Evolutionary conservation across 2,113 vertebrate species (phyloP), one percentile per base, ranked within the genome.

Genomic region (Hiodon tergisus): DNA sequence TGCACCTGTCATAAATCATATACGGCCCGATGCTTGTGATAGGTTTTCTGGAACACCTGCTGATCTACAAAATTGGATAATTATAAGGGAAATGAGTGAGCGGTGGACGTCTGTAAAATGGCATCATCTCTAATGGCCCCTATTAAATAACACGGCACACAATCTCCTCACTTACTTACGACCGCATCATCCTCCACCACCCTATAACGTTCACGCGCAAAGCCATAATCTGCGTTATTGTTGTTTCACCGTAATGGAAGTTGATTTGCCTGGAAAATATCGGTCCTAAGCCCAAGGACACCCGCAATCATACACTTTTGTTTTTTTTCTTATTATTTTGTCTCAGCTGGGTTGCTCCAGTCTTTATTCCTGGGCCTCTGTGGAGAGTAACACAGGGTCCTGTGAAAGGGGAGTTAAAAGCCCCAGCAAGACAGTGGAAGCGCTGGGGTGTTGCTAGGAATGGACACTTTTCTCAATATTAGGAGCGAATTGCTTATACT

Each of bases 211-310:
- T 80, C 67, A 58, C 79, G 78, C 79, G 76, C 74, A 77, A 69
- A 63, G 58, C 76, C 62, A 61, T 77, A 73, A 65, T 69, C 76
- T 52, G 69, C 57, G 75, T 71, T 69, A 16, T 76, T 78, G 77
- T 82, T 85, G 78, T 82, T 84, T 31, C 48, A 78, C 75, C 68
- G 72, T 81, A 84, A 86, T 84, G 67, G 76, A 78, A 86, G 71
- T 81, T 76, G 81, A 79, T 84, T 83, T 77, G 81, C 79, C 78
- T 67, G 81, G 85, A 58, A 65, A 74, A 77, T 67, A 53, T n/a
- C n/a, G 7, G 53, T 71, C 63, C 70, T 78, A 58, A 67, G 78
- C 58, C 72, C 54, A 59, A 31, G 59, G 65, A 78, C 76, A 74
- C 55, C 61, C 75, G 71, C 59, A 72, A 73, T 81, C 76, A 74